Evolutionary conservation across 2,888 invertebrate genomes (phyloP), one percentile per base, ranked within the genome.

Genomic region (Drosophila kokeensis): DNA sequence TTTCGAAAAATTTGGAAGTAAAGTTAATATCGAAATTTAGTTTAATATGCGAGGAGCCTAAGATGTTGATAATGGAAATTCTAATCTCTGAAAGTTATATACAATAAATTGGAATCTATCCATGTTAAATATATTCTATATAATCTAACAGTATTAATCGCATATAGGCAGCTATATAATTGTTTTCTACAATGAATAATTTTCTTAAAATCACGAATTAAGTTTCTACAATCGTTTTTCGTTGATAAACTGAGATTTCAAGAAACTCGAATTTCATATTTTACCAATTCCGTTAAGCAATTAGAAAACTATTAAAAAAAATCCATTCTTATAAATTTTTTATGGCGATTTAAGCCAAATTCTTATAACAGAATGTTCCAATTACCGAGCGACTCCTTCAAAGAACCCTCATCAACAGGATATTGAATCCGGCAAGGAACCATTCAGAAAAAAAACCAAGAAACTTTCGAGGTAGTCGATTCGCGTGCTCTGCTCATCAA

Each of bases 401-500:
- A n/a, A n/a, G 15, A 38, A n/a, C 8, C 15, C 40, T 6, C 40
- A 30, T 0, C 29, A 27, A 15, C 15, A 57, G 57, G 40, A 27
- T 38, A 38, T n/a, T 29, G 38, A n/a, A 55, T 29, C 13, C n/a
- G 38, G 24, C n/a, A 27, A 27, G 50, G 11, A 50, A 13, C 18
- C 36, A 36, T 10, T 6, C 3, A 0, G 50, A 29, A 29, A 27
- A 27, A 27, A 11, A 5, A 5, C 2, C 4, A 27, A n/a, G 27
- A 50, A 62, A 15, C 21, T 48, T 48, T 13, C n/a, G 27, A 21
- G 21, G 13, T 2, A 38, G 53, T 52, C 27, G 36, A 21, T 54
- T 24, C 42, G 53, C 34, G 42, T 32, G 34, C 32, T 32, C 32
- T 32, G 27, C 69, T 64, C 63, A 32, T 72, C 62, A 73, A 52